Percentiles rank a stretch among this genome's conserved stretches.
phyloP scores from a whole-genome alignment of 2,888 invertebrate species.

The Willowsia nigromaculata region DNA sequence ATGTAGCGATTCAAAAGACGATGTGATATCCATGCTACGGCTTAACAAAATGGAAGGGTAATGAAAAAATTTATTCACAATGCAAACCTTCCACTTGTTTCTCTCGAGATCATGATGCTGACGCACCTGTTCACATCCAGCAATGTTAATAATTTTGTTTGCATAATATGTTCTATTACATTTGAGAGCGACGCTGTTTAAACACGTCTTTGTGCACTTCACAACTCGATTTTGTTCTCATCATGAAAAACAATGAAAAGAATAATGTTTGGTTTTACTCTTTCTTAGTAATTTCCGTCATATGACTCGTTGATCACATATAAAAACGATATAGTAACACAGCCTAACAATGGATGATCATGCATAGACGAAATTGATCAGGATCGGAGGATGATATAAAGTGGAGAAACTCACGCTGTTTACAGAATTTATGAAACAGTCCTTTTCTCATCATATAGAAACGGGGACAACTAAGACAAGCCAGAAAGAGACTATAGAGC shows the following conservation, averaged over 20 bases:
- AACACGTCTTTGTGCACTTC: not conserved
- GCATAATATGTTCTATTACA: not conserved
- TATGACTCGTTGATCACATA: not conserved
- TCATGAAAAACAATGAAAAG: not conserved
- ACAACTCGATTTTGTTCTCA: not conserved
- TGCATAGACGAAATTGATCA: not conserved
- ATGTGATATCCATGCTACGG: not conserved
- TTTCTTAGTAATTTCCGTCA: not conserved
- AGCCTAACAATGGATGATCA: not conserved
- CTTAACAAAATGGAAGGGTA: no score
- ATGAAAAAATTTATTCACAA: no score
- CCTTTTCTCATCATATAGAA: not conserved
- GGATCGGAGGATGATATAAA: not conserved
- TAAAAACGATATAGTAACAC: not conserved
- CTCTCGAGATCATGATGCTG: not conserved
- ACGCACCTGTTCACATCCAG: not conserved
- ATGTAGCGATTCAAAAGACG: not conserved
- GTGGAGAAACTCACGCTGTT: not conserved
- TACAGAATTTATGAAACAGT: conserved; percentile 8
- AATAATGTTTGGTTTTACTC: not conserved
- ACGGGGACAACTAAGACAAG: not conserved
- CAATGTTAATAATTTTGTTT: not conserved
- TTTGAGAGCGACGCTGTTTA: not conserved
- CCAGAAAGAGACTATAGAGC: no score
- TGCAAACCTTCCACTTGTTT: not conserved